Percentiles rank a stretch among this genome's conserved stretches.
phyloP scores from a whole-genome alignment of 2,113 vertebrate species.

The Serinus canaria region DNA sequence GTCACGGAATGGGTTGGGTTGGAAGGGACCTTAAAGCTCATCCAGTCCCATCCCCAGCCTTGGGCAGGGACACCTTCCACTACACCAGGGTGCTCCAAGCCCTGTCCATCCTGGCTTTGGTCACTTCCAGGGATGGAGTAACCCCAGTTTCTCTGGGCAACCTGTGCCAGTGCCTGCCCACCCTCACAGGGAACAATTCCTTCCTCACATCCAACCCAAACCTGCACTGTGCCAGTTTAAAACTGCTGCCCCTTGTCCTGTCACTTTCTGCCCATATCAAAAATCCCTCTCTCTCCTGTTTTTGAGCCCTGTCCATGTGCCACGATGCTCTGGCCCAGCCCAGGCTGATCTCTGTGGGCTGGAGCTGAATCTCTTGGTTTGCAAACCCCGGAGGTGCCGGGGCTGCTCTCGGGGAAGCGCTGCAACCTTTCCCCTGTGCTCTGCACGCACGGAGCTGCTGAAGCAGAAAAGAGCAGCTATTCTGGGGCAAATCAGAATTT shows the following conservation, averaged over 20 bases:
- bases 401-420: background rate
- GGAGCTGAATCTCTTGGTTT: background rate
- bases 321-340: accelerated
- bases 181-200: background rate
- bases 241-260: background rate
- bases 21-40: background rate
- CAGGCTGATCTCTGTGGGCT: background rate
- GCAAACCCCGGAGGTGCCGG: accelerated
- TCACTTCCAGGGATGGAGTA: background rate
- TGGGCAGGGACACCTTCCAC: background rate
- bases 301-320: accelerated
- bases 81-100: accelerated
- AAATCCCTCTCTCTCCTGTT: background rate
- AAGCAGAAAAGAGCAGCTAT: background rate
- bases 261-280: background rate
- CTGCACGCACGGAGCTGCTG: background rate
- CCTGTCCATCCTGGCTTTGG: accelerated
- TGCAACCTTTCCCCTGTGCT: background rate
- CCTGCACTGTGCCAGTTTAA: background rate
- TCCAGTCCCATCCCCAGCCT: accelerated
- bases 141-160: background rate
- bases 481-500: background rate
- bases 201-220: background rate
- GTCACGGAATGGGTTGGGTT: background rate
- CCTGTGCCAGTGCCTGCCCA: background rate